These are phyloP conservation scores for Labeo rohita DNA, from an alignment of 2,113 vertebrate species.

Conservation along the genomic window DNA sequence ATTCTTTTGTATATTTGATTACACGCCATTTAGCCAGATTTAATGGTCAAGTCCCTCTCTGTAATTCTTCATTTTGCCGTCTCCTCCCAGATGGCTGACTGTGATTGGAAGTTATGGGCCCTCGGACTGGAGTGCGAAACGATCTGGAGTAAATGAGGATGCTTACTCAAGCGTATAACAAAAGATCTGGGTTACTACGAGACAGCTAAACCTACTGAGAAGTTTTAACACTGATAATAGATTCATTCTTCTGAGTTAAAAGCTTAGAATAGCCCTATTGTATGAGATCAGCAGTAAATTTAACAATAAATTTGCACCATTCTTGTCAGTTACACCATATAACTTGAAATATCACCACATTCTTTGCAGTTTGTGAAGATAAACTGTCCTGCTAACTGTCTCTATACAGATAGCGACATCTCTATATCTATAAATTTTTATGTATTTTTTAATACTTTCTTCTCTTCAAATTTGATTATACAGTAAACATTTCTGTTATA, in stretches of 20 bases:
- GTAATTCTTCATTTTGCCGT: neutral
- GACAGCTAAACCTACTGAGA: neutral
- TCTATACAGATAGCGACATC: no score
- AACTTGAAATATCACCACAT: neutral
- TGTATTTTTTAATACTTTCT: no score
- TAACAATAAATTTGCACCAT: neutral
- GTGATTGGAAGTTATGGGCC: neutral
- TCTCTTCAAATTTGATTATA: no score
- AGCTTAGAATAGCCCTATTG: neutral
- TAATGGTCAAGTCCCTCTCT: neutral
- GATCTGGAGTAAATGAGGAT: neutral
- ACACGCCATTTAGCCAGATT: neutral
- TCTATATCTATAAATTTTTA: no score
- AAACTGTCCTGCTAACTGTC: no score
- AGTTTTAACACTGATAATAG: conserved; percentile 22
- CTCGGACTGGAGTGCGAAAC: neutral
- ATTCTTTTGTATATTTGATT: neutral
- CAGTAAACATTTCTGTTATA: no score
- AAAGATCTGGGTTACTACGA: neutral
- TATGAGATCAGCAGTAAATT: neutral
- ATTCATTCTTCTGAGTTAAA: conserved; percentile 13
- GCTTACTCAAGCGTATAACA: neutral
- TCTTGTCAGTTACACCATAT: neutral
- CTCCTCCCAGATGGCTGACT: neutral
- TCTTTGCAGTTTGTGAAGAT: neutral